Percentiles rank a stretch among this genome's conserved stretches.
Evolutionary conservation across 2,797 vertebrate species (phyloP).

Genomic region (Simalia tracyae): DNA sequence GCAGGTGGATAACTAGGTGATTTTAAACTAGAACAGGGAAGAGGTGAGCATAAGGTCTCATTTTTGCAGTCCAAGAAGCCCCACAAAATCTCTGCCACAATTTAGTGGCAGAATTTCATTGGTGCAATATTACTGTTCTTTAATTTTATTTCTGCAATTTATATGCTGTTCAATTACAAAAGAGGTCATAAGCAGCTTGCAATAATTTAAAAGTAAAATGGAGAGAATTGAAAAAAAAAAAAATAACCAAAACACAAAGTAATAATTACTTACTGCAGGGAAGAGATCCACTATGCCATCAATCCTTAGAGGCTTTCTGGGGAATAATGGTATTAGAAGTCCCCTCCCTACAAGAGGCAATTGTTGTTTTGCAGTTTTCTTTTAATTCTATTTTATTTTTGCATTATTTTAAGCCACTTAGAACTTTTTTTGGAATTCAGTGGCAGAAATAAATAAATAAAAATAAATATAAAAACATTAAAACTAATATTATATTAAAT

Average conservation of each 20-base stretch:
- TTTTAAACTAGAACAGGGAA: not conserved
- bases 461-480: not conserved
- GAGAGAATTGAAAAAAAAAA: not conserved
- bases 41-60: not conserved
- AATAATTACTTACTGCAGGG: not conserved
- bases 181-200: not conserved
- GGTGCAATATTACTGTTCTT: not conserved
- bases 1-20: not conserved
- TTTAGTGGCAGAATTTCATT: not conserved
- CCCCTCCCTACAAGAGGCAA: not conserved
- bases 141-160: not conserved
- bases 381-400: not conserved
- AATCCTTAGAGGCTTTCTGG: not conserved
- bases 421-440: not conserved
- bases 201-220: not conserved
- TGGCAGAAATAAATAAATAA: not conserved
- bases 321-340: not conserved
- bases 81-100: not conserved
- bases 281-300: not conserved
- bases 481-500: not conserved
- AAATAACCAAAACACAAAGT: not conserved
- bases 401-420: not conserved
- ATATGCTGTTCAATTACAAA: not conserved
- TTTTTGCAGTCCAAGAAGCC: not conserved
- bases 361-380: not conserved